These are phyloP conservation scores for Pygocentrus nattereri DNA, from an alignment of 2,797 vertebrate genomes.

Conservation along the genomic window DNA sequence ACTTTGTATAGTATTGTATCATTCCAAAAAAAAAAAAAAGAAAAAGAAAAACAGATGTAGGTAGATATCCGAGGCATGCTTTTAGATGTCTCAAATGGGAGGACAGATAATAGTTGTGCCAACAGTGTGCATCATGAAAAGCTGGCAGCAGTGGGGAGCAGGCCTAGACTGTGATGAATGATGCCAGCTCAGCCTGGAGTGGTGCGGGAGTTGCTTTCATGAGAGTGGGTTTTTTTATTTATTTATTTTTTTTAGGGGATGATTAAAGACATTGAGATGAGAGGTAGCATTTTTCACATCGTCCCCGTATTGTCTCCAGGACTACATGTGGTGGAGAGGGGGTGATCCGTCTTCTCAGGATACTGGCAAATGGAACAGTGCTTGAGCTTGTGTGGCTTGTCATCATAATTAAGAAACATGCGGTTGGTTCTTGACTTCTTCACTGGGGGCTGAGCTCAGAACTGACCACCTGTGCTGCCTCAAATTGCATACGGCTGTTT, in stretches of 20 bases:
- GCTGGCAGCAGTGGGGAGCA: conserved; percentile 18
- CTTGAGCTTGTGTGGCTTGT: conserved; percentile 50
- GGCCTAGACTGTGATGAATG: conserved; percentile 56
- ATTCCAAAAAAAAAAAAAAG: neutral
- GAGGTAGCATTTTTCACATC: conserved; percentile 62
- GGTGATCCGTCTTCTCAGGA: conserved; percentile 63
- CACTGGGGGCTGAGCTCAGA: neutral
- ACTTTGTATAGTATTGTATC: no score
- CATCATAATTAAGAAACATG: conserved; percentile 63
- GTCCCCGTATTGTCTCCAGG: conserved; percentile 51
- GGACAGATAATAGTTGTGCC: conserved; percentile 50
- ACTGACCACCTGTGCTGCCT: neutral
- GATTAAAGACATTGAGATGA: conserved; percentile 72
- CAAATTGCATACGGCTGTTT: neutral
- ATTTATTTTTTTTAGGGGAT: conserved; percentile 54
- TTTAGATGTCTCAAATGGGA: conserved; percentile 45
- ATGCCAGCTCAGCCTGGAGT: conserved; percentile 55
- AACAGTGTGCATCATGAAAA: conserved; percentile 45
- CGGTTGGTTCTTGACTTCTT: conserved; percentile 43
- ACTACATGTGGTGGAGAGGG: conserved; percentile 40
- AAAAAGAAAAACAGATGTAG: neutral
- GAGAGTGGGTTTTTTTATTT: conserved; percentile 14
- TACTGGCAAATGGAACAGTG: conserved; percentile 50
- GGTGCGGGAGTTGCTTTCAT: conserved; percentile 58
- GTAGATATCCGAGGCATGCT: conserved; percentile 7